Conservation (phyloP, 64 coral and sea anemone genomes). For the Stichodactyla mertensii region DNA sequence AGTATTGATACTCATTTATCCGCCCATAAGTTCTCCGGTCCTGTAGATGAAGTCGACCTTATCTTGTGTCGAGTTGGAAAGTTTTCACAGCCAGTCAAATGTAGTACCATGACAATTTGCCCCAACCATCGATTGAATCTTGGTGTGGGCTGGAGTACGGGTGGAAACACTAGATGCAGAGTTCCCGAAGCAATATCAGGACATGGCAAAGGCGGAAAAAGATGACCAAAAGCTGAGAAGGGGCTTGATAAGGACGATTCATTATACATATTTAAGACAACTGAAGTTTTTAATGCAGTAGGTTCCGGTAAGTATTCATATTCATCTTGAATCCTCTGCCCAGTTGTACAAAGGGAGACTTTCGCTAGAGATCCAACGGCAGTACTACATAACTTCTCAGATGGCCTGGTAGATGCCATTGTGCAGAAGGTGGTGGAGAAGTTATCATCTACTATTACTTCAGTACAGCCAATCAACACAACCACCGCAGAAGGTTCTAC, state of each 20-base stretch:
- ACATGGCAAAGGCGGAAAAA: conserved; percentile 42
- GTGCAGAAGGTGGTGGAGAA: too few species aligned
- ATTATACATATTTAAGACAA: conserved; percentile 46
- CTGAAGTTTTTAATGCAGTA: conserved; percentile 20
- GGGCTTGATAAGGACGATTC: conserved; percentile 47
- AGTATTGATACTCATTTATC: conserved; percentile 39
- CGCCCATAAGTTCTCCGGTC: conserved; percentile 24
- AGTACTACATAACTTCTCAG: too few species aligned
- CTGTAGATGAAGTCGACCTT: conserved; percentile 36
- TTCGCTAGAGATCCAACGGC: too few species aligned
- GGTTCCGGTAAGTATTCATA: neutral
- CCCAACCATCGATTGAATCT: conserved; percentile 36
- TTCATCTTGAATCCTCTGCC: too few species aligned
- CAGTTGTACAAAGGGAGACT: too few species aligned
- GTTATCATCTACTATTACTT: too few species aligned
- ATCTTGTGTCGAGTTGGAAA: conserved; percentile 34
- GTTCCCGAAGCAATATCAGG: conserved; percentile 40
- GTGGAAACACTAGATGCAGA: neutral
- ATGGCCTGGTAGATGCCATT: too few species aligned
- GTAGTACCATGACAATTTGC: conserved; percentile 30
- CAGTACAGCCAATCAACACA: too few species aligned
- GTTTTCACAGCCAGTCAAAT: conserved; percentile 23
- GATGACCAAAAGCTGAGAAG: conserved; percentile 20
- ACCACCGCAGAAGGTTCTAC: too few species aligned
- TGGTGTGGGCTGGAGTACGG: conserved; percentile 44